Conservation (phyloP, 2,113 vertebrate species). For the Butorides virescens region DNA sequence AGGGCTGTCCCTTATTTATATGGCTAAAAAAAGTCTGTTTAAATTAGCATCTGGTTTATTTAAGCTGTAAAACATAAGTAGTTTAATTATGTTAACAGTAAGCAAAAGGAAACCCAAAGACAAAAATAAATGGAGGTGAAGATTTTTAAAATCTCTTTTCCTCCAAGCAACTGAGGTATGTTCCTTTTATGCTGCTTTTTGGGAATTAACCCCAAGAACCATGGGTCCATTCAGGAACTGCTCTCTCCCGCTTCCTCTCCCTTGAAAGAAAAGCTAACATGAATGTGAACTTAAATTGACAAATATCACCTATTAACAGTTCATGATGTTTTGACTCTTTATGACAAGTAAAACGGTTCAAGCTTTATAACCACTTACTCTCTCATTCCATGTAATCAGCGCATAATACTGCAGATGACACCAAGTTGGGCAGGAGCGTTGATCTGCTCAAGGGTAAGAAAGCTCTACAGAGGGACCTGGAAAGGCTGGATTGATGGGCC, state of each 20-base stretch:
- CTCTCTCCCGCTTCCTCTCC: not conserved
- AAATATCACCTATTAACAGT: not conserved
- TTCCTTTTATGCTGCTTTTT: not conserved
- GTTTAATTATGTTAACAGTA: not conserved
- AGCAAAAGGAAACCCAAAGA: conserved; percentile 26
- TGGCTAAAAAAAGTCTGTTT: not conserved
- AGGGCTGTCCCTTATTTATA: not conserved
- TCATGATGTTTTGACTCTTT: not conserved
- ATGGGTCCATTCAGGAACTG: not conserved
- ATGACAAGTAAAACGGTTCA: not conserved
- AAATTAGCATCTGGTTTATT: not conserved
- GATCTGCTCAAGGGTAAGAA: no score
- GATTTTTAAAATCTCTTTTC: not conserved
- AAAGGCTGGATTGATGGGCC: no score
- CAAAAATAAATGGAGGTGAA: not conserved
- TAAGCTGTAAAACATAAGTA: not conserved
- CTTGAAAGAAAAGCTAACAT: not conserved
- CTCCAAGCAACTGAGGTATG: not conserved
- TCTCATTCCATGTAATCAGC: not conserved
- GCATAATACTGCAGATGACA: not conserved
- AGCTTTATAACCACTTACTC: not conserved
- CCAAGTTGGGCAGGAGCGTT: no score
- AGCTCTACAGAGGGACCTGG: no score
- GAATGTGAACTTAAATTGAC: not conserved
- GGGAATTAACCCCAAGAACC: not conserved